phyloP scores from a whole-genome alignment of 2,113 vertebrate genomes.

The Coregonus clupeaformis region DNA sequence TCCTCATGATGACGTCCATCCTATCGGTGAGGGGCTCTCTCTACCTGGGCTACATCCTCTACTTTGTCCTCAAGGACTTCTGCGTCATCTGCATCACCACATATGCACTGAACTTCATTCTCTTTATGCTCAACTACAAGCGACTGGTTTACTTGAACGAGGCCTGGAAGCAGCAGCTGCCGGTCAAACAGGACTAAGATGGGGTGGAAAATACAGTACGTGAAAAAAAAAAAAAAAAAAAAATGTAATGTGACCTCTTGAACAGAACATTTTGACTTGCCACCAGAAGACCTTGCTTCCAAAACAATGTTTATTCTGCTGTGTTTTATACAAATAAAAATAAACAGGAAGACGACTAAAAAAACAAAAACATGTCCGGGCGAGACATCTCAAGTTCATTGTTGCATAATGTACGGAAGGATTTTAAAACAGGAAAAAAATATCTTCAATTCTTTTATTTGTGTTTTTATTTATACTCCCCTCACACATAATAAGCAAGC shows the following conservation, averaged over 20 bases:
- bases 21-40: conserved; percentile 91
- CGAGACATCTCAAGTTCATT: conserved; percentile 68
- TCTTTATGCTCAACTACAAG: conserved; percentile 98
- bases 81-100: conserved; percentile 94
- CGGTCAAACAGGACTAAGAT: conserved; percentile 89
- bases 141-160: conserved; percentile 99
- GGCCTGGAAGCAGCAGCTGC: conserved; percentile 96
- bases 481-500: conserved; percentile 37
- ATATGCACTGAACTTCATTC: conserved; percentile 97
- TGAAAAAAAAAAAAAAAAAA: conserved; percentile 44
- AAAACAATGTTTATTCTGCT: conserved; percentile 93
- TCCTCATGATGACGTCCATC: conserved; percentile 98
- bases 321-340: conserved; percentile 70
- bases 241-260: conserved; percentile 67
- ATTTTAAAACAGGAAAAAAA: conserved; percentile 44
- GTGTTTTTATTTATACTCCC: conserved; percentile 67
- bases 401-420: conserved; percentile 63
- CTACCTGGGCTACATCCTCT: conserved; percentile 98
- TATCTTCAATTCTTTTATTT: conserved; percentile 35
- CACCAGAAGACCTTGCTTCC: conserved; percentile 90
- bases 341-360: conserved; percentile 59
- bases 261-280: conserved; percentile 78
- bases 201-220: conserved; percentile 15
- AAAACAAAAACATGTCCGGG: conserved; percentile 47
- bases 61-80: conserved; percentile 99